Percentiles rank a stretch among this genome's conserved stretches.
Conservation (phyloP, 2,113 vertebrate genomes). For the Camelus bactrianus region DNA sequence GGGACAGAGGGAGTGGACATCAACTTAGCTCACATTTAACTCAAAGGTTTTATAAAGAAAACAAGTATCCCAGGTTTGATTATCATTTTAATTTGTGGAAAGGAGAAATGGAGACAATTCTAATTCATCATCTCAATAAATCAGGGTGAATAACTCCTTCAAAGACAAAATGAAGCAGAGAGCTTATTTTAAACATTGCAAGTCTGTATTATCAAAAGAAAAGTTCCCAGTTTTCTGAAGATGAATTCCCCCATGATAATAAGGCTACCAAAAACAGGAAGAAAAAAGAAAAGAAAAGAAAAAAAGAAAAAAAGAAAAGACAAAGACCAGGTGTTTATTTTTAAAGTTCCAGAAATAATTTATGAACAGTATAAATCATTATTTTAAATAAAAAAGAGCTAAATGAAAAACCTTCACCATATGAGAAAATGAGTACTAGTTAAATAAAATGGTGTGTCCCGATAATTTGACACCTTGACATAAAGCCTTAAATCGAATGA, state of each 20-base stretch:
- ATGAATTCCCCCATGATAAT: neutral
- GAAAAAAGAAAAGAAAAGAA: neutral
- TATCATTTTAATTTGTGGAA: constrained; percentile 60
- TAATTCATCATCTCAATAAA: constrained; percentile 7
- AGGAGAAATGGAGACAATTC: neutral
- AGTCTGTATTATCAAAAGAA: neutral
- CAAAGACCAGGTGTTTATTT: constrained; percentile 18
- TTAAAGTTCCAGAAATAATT: constrained; percentile 62
- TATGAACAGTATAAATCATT: constrained; percentile 8
- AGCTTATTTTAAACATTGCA: constrained; percentile 15
- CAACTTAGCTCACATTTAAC: constrained; percentile 56
- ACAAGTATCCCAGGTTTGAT: neutral
- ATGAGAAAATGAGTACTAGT: constrained; percentile 28
- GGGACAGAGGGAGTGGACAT: neutral
- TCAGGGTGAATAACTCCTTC: neutral
- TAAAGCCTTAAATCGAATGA: constrained; percentile 51
- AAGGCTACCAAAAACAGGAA: neutral
- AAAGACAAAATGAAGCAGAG: constrained; percentile 39
- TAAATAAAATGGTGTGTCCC: constrained; percentile 26
- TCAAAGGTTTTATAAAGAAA: constrained; percentile 53
- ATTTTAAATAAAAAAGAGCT: constrained; percentile 47
- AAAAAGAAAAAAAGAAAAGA: neutral
- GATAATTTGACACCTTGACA: constrained; percentile 59
- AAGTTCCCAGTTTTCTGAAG: constrained; percentile 62
- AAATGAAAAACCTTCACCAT: constrained; percentile 36